These are phyloP conservation scores for Chrysolina americana DNA, from an alignment of 2,888 invertebrate species.

Conservation along the genomic window DNA sequence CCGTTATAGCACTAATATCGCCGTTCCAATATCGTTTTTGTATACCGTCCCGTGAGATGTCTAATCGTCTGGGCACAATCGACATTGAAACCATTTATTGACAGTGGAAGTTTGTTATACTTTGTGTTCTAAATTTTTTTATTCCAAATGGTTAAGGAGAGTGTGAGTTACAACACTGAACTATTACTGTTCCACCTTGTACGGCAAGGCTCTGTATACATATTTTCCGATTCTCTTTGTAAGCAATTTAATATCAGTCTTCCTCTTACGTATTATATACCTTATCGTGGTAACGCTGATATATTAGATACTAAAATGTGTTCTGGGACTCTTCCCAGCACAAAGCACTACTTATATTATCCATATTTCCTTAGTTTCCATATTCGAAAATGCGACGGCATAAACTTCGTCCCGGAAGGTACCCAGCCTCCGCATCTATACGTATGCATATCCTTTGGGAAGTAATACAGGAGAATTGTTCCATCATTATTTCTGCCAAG, in stretches of 20 bases:
- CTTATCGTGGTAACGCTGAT: constrained; percentile 39
- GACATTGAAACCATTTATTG: no score
- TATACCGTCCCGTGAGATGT: no score
- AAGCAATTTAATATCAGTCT: constrained; percentile 6
- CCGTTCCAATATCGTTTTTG: no score
- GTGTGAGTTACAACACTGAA: no score
- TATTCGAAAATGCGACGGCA: constrained; percentile 38
- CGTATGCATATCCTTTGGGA: constrained; percentile 34
- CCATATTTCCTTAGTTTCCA: constrained; percentile 45
- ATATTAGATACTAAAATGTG: constrained; percentile 41
- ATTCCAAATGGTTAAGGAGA: no score
- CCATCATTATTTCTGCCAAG: constrained; percentile 40
- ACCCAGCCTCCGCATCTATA: constrained; percentile 12
- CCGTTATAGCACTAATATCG: no score
- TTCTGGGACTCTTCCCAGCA: constrained; percentile 39
- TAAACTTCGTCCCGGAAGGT: constrained; percentile 31
- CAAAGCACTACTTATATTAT: constrained; percentile 46
- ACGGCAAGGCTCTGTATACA: neutral
- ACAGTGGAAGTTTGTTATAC: no score
- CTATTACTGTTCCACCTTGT: no score
- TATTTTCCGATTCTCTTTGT: neutral
- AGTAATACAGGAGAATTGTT: constrained; percentile 37
- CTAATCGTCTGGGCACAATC: no score
- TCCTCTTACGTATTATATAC: constrained; percentile 29
- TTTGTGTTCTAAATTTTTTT: no score